Conservation (phyloP, 1,140 invertebrate genomes). For the Zaprionus tsacasi region DNA sequence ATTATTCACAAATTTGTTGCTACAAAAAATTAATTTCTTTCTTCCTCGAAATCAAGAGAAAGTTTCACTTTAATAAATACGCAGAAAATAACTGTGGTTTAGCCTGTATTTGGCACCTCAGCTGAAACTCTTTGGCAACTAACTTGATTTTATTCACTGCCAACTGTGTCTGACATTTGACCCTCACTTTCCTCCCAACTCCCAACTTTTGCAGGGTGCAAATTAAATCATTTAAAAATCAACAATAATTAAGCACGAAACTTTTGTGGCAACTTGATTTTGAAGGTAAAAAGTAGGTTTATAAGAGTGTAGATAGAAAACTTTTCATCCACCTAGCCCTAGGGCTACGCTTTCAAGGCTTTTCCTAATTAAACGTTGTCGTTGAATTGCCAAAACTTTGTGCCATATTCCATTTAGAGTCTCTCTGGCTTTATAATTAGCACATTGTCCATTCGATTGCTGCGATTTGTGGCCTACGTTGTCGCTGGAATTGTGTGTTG, state of each 20-base stretch:
- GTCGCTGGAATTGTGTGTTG: conserved; percentile 4
- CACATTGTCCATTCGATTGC: neutral
- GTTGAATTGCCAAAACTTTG: conserved; percentile 61
- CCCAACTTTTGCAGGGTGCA: conserved; percentile 3
- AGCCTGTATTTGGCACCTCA: conserved; percentile 50
- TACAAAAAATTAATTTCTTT: neutral
- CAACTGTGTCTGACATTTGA: conserved; percentile 52
- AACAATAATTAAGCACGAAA: conserved; percentile 71
- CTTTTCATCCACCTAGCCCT: conserved; percentile 27
- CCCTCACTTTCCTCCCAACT: conserved; percentile 14
- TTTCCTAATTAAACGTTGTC: conserved; percentile 59
- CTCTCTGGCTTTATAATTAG: conserved; percentile 56
- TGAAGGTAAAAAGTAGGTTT: conserved; percentile 28
- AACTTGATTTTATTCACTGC: conserved; percentile 28
- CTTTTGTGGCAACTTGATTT: conserved; percentile 50
- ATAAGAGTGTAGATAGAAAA: conserved; percentile 42
- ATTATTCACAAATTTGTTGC: neutral
- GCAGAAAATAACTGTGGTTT: conserved; percentile 1
- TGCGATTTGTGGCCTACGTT: neutral
- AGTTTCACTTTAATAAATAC: neutral
- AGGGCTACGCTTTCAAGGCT: neutral
- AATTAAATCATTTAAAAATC: conserved; percentile 74
- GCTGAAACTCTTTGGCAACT: neutral
- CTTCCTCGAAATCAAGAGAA: neutral
- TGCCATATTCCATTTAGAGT: neutral